These are phyloP conservation scores for Trachelus tabidus DNA, from an alignment of 2,888 invertebrate genomes.

Conservation along the genomic window DNA sequence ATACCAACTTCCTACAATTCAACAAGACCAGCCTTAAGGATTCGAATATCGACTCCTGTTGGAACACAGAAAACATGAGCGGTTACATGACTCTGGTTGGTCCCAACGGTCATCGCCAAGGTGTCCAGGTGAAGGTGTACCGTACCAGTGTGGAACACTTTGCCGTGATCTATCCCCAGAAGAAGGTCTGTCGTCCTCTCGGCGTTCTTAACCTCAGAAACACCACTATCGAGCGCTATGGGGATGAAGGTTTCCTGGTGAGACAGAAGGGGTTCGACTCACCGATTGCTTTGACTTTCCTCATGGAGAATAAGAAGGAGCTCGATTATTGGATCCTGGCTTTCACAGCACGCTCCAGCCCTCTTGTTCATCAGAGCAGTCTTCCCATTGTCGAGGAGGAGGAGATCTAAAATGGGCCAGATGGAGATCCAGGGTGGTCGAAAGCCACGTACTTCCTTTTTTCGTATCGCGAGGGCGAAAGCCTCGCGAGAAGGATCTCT, in stretches of 20 bases:
- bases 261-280: constrained; percentile 75
- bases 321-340: constrained; percentile 73
- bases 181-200: constrained; percentile 72
- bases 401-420: constrained; percentile 65
- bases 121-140: constrained; percentile 74
- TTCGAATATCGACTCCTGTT: constrained; percentile 64
- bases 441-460: constrained; percentile 29
- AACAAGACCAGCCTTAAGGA: constrained; percentile 51
- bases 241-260: constrained; percentile 70
- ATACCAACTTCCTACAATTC: constrained; percentile 55
- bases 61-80: constrained; percentile 72
- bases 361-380: constrained; percentile 69
- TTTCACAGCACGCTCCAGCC: constrained; percentile 68
- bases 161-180: constrained; percentile 74
- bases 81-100: constrained; percentile 73
- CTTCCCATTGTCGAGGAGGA: constrained; percentile 74
- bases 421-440: constrained; percentile 28
- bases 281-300: constrained; percentile 71
- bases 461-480: not conserved
- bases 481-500: not conserved
- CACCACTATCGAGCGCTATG: constrained; percentile 70
- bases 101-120: constrained; percentile 71
- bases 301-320: constrained; percentile 70
- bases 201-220: constrained; percentile 74
- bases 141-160: constrained; percentile 75